Evolutionary conservation across 2,113 vertebrate species (phyloP).

Genomic region (Holacanthus passer): DNA sequence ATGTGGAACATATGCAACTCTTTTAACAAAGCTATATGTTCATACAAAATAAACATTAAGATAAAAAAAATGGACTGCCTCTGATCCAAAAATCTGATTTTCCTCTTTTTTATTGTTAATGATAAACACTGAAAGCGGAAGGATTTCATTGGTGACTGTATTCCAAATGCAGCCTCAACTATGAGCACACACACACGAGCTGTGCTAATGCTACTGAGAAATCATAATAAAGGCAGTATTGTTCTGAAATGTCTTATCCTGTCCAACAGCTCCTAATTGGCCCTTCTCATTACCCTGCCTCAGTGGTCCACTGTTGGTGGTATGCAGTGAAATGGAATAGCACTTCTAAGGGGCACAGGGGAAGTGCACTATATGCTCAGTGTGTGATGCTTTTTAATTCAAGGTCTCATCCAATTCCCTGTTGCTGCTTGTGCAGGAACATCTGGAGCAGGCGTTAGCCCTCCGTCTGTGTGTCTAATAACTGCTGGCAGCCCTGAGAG

Average conservation of each 20-base stretch:
- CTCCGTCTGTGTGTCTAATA: constrained; percentile 64
- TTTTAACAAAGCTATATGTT: neutral
- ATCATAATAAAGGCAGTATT: constrained; percentile 76
- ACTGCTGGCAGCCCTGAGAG: constrained; percentile 64
- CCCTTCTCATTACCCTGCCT: constrained; percentile 73
- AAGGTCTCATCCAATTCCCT: constrained; percentile 82
- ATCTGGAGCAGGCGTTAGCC: constrained; percentile 79
- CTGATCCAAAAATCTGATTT: neutral
- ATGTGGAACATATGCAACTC: constrained; percentile 4
- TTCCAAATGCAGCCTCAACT: constrained; percentile 30
- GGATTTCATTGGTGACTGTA: constrained; percentile 17
- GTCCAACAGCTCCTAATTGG: constrained; percentile 78
- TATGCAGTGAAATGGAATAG: constrained; percentile 78
- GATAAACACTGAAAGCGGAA: neutral
- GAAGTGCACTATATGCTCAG: constrained; percentile 71
- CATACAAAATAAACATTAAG: neutral
- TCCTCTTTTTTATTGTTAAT: neutral
- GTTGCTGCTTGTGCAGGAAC: constrained; percentile 69
- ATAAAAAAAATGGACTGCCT: neutral
- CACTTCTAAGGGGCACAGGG: constrained; percentile 75
- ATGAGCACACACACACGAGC: constrained; percentile 8
- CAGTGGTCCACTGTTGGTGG: constrained; percentile 73
- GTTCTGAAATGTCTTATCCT: constrained; percentile 65
- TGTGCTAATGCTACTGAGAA: constrained; percentile 42
- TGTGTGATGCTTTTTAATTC: constrained; percentile 81